Percentiles rank a stretch among this genome's conserved stretches.
Evolutionary conservation across 2,797 vertebrate species (phyloP).

Genomic region (Acipenser ruthenus): DNA sequence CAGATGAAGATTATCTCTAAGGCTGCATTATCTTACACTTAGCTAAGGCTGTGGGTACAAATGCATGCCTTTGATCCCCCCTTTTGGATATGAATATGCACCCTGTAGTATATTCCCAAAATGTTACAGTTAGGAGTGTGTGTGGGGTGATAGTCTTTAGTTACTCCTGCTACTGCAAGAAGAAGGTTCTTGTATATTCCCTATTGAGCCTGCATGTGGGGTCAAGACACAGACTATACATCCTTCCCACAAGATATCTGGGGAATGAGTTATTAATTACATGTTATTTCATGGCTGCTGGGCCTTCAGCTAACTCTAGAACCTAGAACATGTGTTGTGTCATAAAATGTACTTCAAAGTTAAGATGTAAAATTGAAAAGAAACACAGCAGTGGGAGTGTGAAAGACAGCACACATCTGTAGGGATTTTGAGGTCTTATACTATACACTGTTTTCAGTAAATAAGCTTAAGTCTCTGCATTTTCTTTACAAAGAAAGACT

Average conservation of each 20-base stretch:
- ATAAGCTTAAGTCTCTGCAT: too few relatives aligned
- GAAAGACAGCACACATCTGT: conserved; percentile 4
- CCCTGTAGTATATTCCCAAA: not conserved
- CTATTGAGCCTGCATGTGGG: conserved; percentile 4
- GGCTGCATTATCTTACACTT: not conserved
- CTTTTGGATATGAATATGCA: not conserved
- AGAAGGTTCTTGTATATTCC: not conserved
- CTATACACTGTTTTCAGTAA: too few relatives aligned
- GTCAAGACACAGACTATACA: conserved; percentile 6
- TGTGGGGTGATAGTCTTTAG: not conserved
- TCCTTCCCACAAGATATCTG: conserved; percentile 1
- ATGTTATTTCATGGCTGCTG: not conserved
- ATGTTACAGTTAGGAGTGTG: not conserved
- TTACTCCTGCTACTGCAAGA: not conserved
- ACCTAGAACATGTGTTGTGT: conserved; percentile 11
- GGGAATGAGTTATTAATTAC: not conserved
- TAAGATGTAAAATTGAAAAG: conserved; percentile 1
- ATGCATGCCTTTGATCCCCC: not conserved
- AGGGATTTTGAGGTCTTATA: conserved; percentile 3
- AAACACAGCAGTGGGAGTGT: not conserved
- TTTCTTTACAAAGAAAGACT: too few relatives aligned
- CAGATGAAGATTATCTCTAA: conserved; percentile 9
- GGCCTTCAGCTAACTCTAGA: not conserved
- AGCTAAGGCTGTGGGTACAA: not conserved
- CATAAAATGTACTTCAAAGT: conserved; percentile 11